Conservation (phyloP, 1,140 invertebrate genomes). For the Bombus vancouverensis region DNA sequence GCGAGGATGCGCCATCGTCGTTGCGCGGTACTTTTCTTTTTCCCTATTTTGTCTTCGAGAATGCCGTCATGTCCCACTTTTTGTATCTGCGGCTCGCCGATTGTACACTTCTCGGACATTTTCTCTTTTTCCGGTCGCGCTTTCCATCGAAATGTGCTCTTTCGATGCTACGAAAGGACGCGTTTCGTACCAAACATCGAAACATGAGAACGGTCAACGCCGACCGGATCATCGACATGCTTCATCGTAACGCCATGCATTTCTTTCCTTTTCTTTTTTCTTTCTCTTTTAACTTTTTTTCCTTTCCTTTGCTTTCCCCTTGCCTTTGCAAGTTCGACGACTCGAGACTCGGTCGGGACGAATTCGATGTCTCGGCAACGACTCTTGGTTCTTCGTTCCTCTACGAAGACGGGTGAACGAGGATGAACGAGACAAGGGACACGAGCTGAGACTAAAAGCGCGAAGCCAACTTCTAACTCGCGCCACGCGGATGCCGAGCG, state of each 20-base stretch:
- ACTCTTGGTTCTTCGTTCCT: neutral
- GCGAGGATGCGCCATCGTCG: slow-evolving; percentile 88
- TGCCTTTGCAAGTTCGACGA: neutral
- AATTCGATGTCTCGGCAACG: too few relatives aligned
- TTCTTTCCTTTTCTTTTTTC: neutral
- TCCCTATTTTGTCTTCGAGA: neutral
- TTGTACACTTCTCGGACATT: slow-evolving; percentile 42
- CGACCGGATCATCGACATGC: neutral
- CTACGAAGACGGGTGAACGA: slow-evolving; percentile 53
- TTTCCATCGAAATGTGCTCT: slow-evolving; percentile 5
- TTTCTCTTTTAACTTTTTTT: neutral
- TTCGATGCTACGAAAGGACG: neutral
- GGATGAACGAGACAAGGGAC: slow-evolving; percentile 68
- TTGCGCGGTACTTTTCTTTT: slow-evolving; percentile 80
- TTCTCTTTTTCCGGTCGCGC: neutral
- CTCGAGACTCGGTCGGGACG: neutral
- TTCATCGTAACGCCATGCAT: neutral
- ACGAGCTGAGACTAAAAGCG: slow-evolving; percentile 74
- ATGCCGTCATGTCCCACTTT: neutral
- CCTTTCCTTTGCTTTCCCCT: neutral
- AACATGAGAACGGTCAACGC: neutral
- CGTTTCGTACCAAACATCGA: neutral
- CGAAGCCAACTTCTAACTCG: slow-evolving; percentile 73
- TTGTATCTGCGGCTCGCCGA: neutral
- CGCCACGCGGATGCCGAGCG: slow-evolving; percentile 72